Evolutionary conservation across 2,888 invertebrate genomes (phyloP).

Genomic region (Himalopsyche japonica): DNA sequence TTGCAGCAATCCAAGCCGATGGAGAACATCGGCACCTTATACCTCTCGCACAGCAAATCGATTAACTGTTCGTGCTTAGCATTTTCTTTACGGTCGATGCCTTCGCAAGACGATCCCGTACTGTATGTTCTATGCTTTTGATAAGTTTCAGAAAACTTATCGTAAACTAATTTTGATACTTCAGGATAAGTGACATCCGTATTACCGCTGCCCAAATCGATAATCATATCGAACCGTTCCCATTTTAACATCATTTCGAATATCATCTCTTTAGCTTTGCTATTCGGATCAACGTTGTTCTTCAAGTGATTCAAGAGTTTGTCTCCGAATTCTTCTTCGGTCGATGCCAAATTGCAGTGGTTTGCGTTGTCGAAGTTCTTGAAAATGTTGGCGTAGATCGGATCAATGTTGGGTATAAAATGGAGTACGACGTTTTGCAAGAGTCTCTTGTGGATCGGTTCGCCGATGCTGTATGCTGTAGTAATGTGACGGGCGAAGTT

Average conservation of each 20-base stretch:
- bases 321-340: conserved; percentile 68
- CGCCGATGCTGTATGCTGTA: conserved; percentile 69
- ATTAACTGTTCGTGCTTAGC: conserved; percentile 57
- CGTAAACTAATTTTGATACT: conserved; percentile 52
- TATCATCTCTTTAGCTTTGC: conserved; percentile 60
- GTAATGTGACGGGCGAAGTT: conserved; percentile 82
- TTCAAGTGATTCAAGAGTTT: conserved; percentile 60
- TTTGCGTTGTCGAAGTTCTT: conserved; percentile 48
- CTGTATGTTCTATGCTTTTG: conserved; percentile 52
- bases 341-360: conserved; percentile 48
- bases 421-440: conserved; percentile 76
- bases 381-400: conserved; percentile 48
- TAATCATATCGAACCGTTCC: conserved; percentile 71
- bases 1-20: conserved; percentile 81
- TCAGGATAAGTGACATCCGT: conserved; percentile 63
- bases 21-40: conserved; percentile 68
- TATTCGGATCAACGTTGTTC: conserved; percentile 52
- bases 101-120: conserved; percentile 49
- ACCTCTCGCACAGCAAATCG: conserved; percentile 65
- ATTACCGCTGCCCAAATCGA: conserved; percentile 76
- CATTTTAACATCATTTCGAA: conserved; percentile 67
- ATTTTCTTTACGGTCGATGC: conserved; percentile 42
- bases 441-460: conserved; percentile 66
- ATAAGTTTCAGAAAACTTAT: conserved; percentile 55
- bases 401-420: conserved; percentile 69